Conservation (phyloP, 53 echinoderm and acorn worm species). For the Stichopus horrens region DNA sequence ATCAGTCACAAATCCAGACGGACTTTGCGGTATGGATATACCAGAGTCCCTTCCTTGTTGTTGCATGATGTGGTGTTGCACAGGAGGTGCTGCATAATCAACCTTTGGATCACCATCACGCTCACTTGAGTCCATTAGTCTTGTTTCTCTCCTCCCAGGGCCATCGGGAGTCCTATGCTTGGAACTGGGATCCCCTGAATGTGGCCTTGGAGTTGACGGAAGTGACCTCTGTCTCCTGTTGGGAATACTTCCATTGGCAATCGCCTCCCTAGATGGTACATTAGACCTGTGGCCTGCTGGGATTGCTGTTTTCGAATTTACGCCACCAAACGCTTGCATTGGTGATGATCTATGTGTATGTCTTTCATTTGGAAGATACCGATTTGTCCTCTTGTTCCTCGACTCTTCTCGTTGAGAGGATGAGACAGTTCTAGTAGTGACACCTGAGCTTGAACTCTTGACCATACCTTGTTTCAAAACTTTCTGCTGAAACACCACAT, state of each 20-base stretch:
- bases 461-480: not conserved
- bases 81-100: not conserved
- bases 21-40: not conserved
- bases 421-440: not conserved
- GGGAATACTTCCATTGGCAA: not conserved
- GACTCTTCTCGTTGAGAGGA: not conserved
- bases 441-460: conserved; percentile 11
- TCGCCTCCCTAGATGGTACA: not conserved
- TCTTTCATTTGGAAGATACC: not conserved
- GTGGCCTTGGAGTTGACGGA: not conserved
- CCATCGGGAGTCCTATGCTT: not conserved
- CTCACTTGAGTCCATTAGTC: not conserved
- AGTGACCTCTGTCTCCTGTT: not conserved
- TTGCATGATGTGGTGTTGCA: not conserved
- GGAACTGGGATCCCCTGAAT: not conserved
- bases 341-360: not conserved
- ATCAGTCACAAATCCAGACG: conserved; percentile 71
- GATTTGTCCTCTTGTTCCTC: not conserved
- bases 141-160: not conserved
- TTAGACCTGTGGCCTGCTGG: not conserved
- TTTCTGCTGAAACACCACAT: conserved; percentile 26
- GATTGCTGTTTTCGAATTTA: not conserved
- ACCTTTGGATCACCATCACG: not conserved
- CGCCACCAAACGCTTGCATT: not conserved
- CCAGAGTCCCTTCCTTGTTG: conserved; percentile 32